Conservation (phyloP, 2,113 vertebrate genomes). For the Paramormyrops kingsleyae region DNA sequence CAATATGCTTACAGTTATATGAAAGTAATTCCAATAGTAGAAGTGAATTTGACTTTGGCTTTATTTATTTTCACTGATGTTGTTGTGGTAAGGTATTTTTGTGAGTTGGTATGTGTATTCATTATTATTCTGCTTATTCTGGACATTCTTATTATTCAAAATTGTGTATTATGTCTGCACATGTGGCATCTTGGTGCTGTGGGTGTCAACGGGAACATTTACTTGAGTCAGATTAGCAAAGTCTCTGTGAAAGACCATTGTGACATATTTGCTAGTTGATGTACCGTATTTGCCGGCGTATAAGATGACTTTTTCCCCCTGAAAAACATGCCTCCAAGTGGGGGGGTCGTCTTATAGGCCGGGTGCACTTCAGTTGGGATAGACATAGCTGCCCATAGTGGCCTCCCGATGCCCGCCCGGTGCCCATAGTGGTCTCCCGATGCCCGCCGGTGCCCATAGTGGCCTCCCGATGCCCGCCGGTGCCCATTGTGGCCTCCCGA, state of each 20-base stretch:
- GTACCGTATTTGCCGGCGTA: too few species aligned
- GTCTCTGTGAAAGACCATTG: not conserved
- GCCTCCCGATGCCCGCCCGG: too few species aligned
- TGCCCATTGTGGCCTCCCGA: too few species aligned
- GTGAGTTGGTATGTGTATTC: not conserved
- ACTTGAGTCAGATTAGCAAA: not conserved
- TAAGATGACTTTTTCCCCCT: too few species aligned
- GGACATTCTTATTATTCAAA: not conserved
- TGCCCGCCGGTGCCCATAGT: too few species aligned
- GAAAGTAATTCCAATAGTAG: not conserved
- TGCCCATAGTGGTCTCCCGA: too few species aligned
- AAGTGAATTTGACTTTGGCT: not conserved
- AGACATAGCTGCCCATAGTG: too few species aligned
- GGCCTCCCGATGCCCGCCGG: too few species aligned
- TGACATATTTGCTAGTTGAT: not conserved
- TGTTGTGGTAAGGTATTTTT: not conserved
- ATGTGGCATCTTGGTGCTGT: not conserved
- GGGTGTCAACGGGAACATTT: not conserved
- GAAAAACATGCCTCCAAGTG: too few species aligned
- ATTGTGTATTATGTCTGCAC: not conserved
- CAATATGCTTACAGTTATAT: not conserved
- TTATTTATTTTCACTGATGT: not conserved
- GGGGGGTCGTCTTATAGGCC: too few species aligned
- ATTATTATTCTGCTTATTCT: not conserved
- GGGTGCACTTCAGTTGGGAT: too few species aligned